Evolutionary conservation across 2,797 vertebrate species (phyloP), one percentile per base, ranked within the genome.

Genomic region (Coregonus ussuriensis): DNA sequence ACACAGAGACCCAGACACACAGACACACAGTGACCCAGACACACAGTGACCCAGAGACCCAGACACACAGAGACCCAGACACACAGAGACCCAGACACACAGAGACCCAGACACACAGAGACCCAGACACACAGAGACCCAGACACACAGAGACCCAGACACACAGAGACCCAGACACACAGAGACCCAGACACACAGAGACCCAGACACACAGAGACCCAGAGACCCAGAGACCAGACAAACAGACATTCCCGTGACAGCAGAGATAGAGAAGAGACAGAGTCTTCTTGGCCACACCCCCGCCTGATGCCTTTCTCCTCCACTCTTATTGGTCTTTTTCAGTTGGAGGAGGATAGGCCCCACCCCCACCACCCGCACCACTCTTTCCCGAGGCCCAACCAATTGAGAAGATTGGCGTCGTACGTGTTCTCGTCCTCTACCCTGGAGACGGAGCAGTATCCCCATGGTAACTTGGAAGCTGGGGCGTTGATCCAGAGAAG

Each of bases 301-400:
- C 94, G 92, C 95, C 95, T 96, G 94, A 96, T 94, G 87, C 94
- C 93, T 92, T 94, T 96, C 95, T 93, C 95, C 96, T 96, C 95
- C 96, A 91, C 95, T 96, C 93, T 96, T 95, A 95, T 96, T 96
- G 95, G 96, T 96, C 95, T 97, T 94, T 97, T 97, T 95, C 96
- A 97, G 96, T 96, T 94, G 96, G 96, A 96, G 96, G 95, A 96
- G 94, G 95, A 96, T 93, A 96, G 95, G 94, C 95, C 94, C 83
- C 88, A 89, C 94, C 95, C 95, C 94, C 95, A 95, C 72, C 70
- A 71, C 69, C 69, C 47, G 37, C 69, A 71, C 69, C 96, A 96
- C 91, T 95, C 96, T 92, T 94, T 95, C 93, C 95, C 95, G 94
- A 95, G 96, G 93, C 95, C 96, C 93, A 96, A 95, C 95, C 96